Evolutionary conservation across 2,797 vertebrate species (phyloP).

Genomic region (Tarsius wallacei): DNA sequence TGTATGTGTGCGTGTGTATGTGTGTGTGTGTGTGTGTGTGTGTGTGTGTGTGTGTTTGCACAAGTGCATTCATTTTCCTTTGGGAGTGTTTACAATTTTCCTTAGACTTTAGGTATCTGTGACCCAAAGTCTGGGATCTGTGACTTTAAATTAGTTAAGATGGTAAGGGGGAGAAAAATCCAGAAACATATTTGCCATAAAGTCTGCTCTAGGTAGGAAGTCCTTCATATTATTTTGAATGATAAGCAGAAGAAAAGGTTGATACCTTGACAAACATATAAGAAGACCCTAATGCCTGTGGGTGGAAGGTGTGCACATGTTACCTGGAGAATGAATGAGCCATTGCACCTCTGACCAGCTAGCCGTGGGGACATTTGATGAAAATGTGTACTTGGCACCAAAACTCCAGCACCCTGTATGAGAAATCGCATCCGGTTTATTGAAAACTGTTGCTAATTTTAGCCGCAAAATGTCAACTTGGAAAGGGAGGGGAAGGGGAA

Average conservation of each 20-base stretch:
- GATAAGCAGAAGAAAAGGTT: neutral
- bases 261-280: neutral
- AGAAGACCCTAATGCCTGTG: neutral
- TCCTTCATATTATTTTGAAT: neutral
- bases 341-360: neutral
- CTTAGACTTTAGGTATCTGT: neutral
- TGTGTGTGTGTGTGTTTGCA: no score
- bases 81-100: neutral
- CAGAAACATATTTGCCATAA: neutral
- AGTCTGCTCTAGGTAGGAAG: neutral
- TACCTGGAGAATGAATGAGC: neutral
- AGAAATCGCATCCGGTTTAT: neutral
- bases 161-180: neutral
- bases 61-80: neutral
- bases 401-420: no score
- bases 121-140: neutral
- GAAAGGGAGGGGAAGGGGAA: neutral
- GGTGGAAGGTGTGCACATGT: accelerated
- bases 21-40: neutral
- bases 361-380: neutral
- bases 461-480: neutral
- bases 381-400: accelerated
- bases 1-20: neutral
- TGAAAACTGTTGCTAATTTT: neutral
- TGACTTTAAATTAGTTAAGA: neutral